Evolutionary conservation across 2,113 vertebrate genomes (phyloP), one percentile per base, ranked within the genome.

Genomic region (Semicossyphus pulcher): DNA sequence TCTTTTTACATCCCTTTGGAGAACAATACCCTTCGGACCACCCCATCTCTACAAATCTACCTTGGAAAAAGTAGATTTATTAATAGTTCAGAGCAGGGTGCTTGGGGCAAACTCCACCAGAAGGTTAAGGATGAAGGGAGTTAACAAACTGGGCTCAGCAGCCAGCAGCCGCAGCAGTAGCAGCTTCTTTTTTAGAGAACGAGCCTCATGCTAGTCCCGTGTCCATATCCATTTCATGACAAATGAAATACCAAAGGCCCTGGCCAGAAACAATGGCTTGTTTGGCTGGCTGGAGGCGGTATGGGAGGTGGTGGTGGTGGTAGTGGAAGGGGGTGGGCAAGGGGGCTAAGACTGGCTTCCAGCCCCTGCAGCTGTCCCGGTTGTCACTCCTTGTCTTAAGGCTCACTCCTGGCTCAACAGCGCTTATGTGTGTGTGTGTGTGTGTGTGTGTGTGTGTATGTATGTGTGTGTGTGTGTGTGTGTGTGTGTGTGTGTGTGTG

Each of bases 311-410:
- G 82, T 64, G 73, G 78, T 36, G 81, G 82, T 49, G 65, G 73
- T 51, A 32, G 58, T 34, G 34, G 26, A 53, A 36, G 16, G 47
- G 45, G 52, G 58, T 12, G 75, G 53, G 49, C 6, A 51, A 8
- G 29, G 53, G 56, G 57, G 45, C 68, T 75, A 88, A 90, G 88
- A 90, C 80, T 87, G 83, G 83, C 87, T 88, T 83, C 74, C 83
- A 86, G 82, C 89, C 84, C 86, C 76, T 89, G 90, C 92, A 93
- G 92, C 93, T 94, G 93, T 93, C 90, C 88, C 72, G 74, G 79
- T 92, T 91, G 90, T 93, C 92, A 93, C 88, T 89, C 87, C 91
- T 91, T 91, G 92, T 93, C 92, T 93, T 93, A 88, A 93, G 91
- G 91, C 91, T 93, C 91, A 88, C 89, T 89, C 83, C 84, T 81